A percentile compares a stretch with the other conserved stretches of the same genome.
These are phyloP conservation scores for Selenia dentaria DNA, from an alignment of 2,888 invertebrate genomes.

Conservation along the genomic window DNA sequence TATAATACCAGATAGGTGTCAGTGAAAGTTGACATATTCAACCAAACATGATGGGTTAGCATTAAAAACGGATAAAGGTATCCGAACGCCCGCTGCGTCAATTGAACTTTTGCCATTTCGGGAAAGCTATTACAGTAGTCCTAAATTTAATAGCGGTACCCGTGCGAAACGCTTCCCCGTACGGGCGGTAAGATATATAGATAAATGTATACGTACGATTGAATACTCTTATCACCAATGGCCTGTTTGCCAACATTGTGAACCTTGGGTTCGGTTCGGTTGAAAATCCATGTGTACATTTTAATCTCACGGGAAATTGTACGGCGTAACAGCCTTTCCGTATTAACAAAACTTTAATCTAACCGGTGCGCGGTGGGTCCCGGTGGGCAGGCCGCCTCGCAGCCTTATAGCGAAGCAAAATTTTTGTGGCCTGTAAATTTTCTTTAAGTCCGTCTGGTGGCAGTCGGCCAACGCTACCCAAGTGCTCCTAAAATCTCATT, in stretches of 20 bases:
- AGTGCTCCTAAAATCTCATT: slow-evolving; percentile 59
- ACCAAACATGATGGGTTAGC: slow-evolving; percentile 16
- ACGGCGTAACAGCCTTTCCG: slow-evolving; percentile 56
- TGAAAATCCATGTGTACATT: slow-evolving; percentile 56
- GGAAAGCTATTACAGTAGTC: slow-evolving; percentile 41
- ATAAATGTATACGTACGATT: slow-evolving; percentile 36
- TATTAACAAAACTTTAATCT: slow-evolving; percentile 74
- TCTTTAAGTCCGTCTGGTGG: slow-evolving; percentile 67
- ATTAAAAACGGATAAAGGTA: slow-evolving; percentile 25
- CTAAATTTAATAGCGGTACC: slow-evolving; percentile 44
- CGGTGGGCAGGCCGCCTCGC: slow-evolving; percentile 42
- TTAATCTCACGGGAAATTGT: slow-evolving; percentile 63
- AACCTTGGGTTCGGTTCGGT: slow-evolving; percentile 39
- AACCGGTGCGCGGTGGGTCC: slow-evolving; percentile 50
- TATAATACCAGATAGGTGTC: background rate
- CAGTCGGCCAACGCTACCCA: slow-evolving; percentile 62
- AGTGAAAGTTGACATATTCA: slow-evolving; percentile 10
- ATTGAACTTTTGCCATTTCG: slow-evolving; percentile 47
- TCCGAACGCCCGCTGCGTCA: slow-evolving; percentile 38
- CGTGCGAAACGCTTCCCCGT: slow-evolving; percentile 28
- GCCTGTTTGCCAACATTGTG: slow-evolving; percentile 42
- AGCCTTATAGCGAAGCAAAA: slow-evolving; percentile 48
- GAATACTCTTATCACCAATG: slow-evolving; percentile 45
- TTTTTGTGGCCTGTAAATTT: slow-evolving; percentile 75
- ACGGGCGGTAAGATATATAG: slow-evolving; percentile 29